Evolutionary conservation across 2,888 invertebrate species (phyloP).

Genomic region (Ormyrus labotus): DNA sequence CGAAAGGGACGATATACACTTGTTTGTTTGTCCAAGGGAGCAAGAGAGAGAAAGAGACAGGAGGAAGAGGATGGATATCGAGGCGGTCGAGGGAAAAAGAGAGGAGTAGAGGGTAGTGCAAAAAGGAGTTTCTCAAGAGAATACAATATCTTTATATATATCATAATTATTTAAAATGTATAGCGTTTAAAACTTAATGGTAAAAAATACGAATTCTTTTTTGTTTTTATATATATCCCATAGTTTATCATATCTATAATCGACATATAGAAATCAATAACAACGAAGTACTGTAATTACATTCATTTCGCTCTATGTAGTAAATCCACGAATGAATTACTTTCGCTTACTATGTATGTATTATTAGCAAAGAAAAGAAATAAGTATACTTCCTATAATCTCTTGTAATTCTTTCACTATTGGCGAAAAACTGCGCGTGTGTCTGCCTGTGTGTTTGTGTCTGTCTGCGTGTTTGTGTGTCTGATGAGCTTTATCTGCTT

Average conservation of each 20-base stretch:
- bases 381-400: slow-evolving; percentile 46
- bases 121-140: slow-evolving; percentile 66
- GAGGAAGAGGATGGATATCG: slow-evolving; percentile 33
- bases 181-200: slow-evolving; percentile 69
- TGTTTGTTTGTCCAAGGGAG: slow-evolving; percentile 59
- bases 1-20: slow-evolving; percentile 68
- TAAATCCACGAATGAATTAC: slow-evolving; percentile 42
- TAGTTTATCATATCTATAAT: slow-evolving; percentile 51
- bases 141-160: slow-evolving; percentile 66
- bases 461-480: no score
- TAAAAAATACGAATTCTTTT: slow-evolving; percentile 66
- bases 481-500: slow-evolving; percentile 19
- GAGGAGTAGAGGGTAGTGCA: slow-evolving; percentile 61
- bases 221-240: slow-evolving; percentile 51
- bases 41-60: slow-evolving; percentile 55
- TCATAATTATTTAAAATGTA: slow-evolving; percentile 66
- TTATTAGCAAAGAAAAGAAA: slow-evolving; percentile 39
- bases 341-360: slow-evolving; percentile 42
- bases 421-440: slow-evolving; percentile 39
- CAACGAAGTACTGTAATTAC: slow-evolving; percentile 51
- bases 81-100: slow-evolving; percentile 38
- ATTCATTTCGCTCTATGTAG: slow-evolving; percentile 48
- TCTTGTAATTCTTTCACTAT: slow-evolving; percentile 38
- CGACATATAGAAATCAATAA: slow-evolving; percentile 55
- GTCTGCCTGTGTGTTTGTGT: no score